phyloP scores from a whole-genome alignment of 1,140 invertebrate species.

The Antheraea pernyi region DNA sequence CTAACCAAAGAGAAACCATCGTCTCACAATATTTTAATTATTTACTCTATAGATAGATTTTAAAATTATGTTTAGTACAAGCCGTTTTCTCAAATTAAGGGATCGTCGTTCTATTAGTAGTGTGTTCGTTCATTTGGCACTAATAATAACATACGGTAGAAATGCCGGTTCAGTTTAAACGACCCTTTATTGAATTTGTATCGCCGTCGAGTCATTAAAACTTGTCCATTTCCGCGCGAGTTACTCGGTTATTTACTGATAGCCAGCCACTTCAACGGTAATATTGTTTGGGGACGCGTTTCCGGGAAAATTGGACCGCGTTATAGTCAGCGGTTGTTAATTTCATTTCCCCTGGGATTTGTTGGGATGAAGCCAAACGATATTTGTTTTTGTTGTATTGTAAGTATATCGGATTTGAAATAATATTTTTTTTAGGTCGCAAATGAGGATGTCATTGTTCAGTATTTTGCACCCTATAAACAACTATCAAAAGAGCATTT shows the following conservation, averaged over 20 bases:
- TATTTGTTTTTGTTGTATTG: too few relatives aligned
- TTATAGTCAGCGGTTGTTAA: background rate
- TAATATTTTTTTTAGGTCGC: too few relatives aligned
- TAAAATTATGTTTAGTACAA: background rate
- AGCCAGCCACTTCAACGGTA: background rate
- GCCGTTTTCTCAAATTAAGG: too few relatives aligned
- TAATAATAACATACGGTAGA: background rate
- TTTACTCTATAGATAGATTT: too few relatives aligned
- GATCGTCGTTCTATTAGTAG: too few relatives aligned
- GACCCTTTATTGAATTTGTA: constrained; percentile 14
- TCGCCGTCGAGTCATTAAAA: constrained; percentile 24
- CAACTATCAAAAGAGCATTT: too few relatives aligned
- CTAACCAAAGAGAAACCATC: too few relatives aligned
- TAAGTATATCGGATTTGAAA: too few relatives aligned
- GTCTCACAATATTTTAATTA: too few relatives aligned
- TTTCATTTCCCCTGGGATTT: background rate
- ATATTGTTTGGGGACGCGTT: background rate
- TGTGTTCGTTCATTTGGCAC: background rate
- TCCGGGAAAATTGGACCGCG: constrained; percentile 2
- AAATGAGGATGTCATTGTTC: too few relatives aligned
- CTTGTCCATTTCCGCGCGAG: constrained; percentile 20
- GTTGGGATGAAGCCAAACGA: background rate
- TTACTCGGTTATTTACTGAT: constrained; percentile 13
- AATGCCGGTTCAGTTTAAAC: constrained; percentile 8
- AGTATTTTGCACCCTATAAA: too few relatives aligned